Evolutionary conservation across 2,888 invertebrate species (phyloP).

Genomic region (Crematogaster levior): DNA sequence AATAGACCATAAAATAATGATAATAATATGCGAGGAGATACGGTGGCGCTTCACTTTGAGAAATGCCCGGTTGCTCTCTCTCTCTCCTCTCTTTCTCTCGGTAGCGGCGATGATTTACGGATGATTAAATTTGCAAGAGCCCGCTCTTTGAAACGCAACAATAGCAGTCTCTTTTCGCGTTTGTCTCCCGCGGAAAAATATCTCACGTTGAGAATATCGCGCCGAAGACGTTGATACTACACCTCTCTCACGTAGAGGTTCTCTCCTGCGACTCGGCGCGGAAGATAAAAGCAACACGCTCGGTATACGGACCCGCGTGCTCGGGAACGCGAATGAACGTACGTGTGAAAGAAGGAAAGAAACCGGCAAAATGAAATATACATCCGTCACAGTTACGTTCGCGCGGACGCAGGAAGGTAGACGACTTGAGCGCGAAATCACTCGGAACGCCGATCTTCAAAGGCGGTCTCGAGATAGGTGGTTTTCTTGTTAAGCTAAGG

Average conservation of each 20-base stretch:
- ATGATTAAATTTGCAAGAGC: constrained; percentile 63
- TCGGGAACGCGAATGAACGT: constrained; percentile 13
- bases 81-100: neutral
- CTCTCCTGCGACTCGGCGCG: constrained; percentile 6
- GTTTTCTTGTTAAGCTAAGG: neutral
- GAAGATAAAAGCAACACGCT: constrained; percentile 45
- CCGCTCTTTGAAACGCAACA: constrained; percentile 56
- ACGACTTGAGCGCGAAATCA: constrained; percentile 18
- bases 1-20: constrained; percentile 45
- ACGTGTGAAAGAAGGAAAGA: neutral
- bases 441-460: neutral
- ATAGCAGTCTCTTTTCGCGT: constrained; percentile 46
- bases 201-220: constrained; percentile 41
- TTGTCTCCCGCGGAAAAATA: constrained; percentile 43
- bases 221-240: constrained; percentile 42
- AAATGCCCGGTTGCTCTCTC: constrained; percentile 27
- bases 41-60: constrained; percentile 39
- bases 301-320: constrained; percentile 36
- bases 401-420: constrained; percentile 10
- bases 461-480: neutral
- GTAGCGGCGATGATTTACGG: constrained; percentile 59
- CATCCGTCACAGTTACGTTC: constrained; percentile 14
- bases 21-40: constrained; percentile 45
- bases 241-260: constrained; percentile 23
- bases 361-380: constrained; percentile 23